Percentiles rank a stretch among this genome's conserved stretches.
phyloP scores from a whole-genome alignment of 2,797 vertebrate genomes.

The Helarctos malayanus region DNA sequence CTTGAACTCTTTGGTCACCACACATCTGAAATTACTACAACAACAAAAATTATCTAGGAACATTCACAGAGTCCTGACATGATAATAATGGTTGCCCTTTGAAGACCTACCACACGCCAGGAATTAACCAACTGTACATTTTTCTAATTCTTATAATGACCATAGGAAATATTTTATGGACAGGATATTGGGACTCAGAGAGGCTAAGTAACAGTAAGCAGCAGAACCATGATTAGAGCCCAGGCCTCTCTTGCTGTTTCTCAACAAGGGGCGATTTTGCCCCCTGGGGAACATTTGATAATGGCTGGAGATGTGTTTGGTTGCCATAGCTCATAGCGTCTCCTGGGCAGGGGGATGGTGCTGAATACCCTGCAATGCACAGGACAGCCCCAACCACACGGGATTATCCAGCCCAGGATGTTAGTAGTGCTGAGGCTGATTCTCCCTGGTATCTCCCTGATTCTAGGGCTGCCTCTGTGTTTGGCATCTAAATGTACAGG shows the following conservation, averaged over 20 bases:
- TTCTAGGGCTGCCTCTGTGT: background rate
- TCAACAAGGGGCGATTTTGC: background rate
- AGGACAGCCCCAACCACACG: too few species aligned
- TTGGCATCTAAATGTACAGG: background rate
- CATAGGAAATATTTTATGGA: background rate
- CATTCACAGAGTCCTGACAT: background rate
- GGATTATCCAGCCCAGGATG: background rate
- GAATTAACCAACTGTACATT: background rate
- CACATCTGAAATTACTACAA: conserved; percentile 48
- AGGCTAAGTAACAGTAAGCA: background rate
- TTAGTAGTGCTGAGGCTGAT: background rate
- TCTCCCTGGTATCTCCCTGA: too few species aligned
- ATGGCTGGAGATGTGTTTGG: background rate
- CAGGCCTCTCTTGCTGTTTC: background rate
- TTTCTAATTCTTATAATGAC: background rate
- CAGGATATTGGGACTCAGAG: background rate
- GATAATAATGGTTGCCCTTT: background rate
- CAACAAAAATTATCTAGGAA: background rate
- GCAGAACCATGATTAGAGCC: background rate
- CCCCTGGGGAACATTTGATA: background rate
- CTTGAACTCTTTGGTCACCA: conserved; percentile 21
- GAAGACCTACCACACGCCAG: background rate
- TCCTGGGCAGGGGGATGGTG: background rate
- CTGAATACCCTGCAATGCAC: background rate
- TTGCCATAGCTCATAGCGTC: background rate